Evolutionary conservation across 2,797 vertebrate genomes (phyloP).

Genomic region (Hippopotamyrus pictus): DNA sequence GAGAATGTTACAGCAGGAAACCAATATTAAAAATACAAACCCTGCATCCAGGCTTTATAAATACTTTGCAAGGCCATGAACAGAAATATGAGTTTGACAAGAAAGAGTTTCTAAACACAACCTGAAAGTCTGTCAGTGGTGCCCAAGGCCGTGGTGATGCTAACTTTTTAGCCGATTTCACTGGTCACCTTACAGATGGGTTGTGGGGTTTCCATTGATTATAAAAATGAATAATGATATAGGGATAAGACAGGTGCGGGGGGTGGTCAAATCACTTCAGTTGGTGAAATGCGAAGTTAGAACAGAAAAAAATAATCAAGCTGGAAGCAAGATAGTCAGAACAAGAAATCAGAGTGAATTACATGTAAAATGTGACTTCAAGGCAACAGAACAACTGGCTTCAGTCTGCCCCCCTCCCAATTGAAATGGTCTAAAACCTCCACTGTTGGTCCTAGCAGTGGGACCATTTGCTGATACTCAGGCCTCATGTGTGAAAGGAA

Average conservation of each 20-base stretch:
- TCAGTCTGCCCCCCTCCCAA: not conserved
- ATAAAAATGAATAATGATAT: not conserved
- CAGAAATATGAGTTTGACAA: not conserved
- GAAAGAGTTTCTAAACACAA: not conserved
- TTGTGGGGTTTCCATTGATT: not conserved
- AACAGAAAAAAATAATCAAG: not conserved
- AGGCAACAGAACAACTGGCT: not conserved
- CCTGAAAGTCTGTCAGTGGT: not conserved
- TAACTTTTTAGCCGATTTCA: not conserved
- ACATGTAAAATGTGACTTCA: not conserved
- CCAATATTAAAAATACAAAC: constrained; percentile 22
- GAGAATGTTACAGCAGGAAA: constrained; percentile 10
- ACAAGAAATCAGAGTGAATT: not conserved
- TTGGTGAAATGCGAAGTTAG: not conserved
- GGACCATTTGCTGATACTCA: not conserved
- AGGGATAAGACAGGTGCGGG: not conserved
- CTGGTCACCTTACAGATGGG: not conserved
- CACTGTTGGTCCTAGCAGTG: not conserved
- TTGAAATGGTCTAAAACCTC: not conserved
- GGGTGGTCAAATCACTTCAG: not conserved
- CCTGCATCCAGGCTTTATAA: not conserved
- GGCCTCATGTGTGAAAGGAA: not conserved
- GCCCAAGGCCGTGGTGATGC: not conserved
- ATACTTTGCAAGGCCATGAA: not conserved
- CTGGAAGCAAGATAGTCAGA: not conserved